Evolutionary conservation across 2,113 vertebrate genomes (phyloP).

Genomic region (Noctilio leporinus): DNA sequence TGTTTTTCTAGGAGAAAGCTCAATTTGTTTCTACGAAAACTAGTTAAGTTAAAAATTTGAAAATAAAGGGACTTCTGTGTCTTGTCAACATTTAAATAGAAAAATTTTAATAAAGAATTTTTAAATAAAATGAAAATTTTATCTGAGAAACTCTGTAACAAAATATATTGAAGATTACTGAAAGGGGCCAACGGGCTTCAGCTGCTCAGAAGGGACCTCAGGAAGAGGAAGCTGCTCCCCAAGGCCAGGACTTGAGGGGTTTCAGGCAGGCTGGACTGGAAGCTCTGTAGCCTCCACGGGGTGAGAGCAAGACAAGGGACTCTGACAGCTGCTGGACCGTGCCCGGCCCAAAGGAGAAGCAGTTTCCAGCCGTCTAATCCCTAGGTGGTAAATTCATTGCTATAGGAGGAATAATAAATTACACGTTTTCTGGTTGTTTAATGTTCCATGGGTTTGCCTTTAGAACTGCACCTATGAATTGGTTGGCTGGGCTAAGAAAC

Average conservation of each 20-base stretch:
- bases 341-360: not conserved
- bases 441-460: not conserved
- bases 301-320: not conserved
- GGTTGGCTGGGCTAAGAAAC: not conserved
- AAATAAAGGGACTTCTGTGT: not conserved
- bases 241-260: not conserved
- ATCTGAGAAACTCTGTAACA: not conserved
- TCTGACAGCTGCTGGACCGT: not conserved
- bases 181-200: not conserved
- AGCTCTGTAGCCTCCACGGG: not conserved
- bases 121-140: too few species aligned
- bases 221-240: not conserved
- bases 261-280: not conserved
- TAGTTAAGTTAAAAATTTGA: not conserved
- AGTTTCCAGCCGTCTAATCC: not conserved
- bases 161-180: not conserved
- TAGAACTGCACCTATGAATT: not conserved
- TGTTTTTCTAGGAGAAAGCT: not conserved
- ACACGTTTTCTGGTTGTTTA: not conserved
- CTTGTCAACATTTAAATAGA: not conserved
- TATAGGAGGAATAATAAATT: not conserved
- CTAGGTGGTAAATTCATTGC: not conserved
- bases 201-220: not conserved
- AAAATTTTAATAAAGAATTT: too few species aligned
- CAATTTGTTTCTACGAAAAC: not conserved